Evolutionary conservation across 2,888 invertebrate genomes (phyloP).

Genomic region (Mythimna ferrago): DNA sequence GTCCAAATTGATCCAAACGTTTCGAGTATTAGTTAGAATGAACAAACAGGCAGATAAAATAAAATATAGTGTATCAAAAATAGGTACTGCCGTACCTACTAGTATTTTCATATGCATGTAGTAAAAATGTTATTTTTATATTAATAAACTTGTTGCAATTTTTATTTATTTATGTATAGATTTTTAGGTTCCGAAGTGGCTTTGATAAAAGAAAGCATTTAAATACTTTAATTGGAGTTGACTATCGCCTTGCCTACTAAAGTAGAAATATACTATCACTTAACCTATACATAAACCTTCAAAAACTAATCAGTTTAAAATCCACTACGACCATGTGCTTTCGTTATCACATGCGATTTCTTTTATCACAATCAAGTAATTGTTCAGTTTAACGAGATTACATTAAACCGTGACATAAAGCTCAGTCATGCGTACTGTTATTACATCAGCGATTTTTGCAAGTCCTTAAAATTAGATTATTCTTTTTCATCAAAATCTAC

Average conservation of each 20-base stretch:
- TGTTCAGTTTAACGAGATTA: constrained; percentile 34
- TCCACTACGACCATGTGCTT: not conserved
- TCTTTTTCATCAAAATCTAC: constrained; percentile 23
- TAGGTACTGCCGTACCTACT: no score
- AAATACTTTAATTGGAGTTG: not conserved
- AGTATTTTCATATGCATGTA: no score
- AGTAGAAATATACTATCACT: not conserved
- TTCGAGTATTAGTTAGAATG: no score
- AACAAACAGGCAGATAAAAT: no score
- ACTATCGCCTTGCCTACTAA: not conserved
- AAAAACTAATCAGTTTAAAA: constrained; percentile 15
- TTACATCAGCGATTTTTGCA: constrained; percentile 34
- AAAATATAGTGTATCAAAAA: no score
- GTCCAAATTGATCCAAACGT: no score
- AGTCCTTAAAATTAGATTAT: constrained; percentile 35
- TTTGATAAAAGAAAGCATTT: not conserved
- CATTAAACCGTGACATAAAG: constrained; percentile 25
- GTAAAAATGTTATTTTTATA: no score
- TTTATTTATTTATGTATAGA: not conserved
- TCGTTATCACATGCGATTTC: constrained; percentile 23
- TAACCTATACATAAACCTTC: not conserved
- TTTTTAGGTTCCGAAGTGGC: not conserved
- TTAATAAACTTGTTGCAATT: no score
- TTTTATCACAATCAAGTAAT: constrained; percentile 38
- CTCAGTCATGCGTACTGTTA: constrained; percentile 13